Evolutionary conservation across 2,888 invertebrate genomes (phyloP), one percentile per base, ranked within the genome.

Genomic region (Sarcophaga rosellei): DNA sequence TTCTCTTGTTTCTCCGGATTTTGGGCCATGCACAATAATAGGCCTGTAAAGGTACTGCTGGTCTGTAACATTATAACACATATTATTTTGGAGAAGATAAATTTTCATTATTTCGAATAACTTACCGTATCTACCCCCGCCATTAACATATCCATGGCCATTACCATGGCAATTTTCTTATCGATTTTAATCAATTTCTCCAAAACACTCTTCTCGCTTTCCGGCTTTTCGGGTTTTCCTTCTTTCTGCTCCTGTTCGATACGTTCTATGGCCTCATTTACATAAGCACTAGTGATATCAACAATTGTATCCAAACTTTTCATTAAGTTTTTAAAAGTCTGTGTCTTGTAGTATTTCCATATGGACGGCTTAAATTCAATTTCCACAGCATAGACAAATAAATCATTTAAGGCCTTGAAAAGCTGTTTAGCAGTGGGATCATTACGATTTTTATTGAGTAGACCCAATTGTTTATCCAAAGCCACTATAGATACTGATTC

Each of bases 61-160:
- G 92, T 93, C 92, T 92, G 83, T 2, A 95, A 89, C 91, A 21
- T 59, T 25, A 62, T 20, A 61, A 66, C 44, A 17, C 21, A 17
- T 20, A 2, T 53, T 17, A 5, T 1, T 25, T 61, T 25, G n/a
- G n/a, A 0, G 35, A 10, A 35, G 2, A 11, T 10, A 44, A 4
- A 8, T 21, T 59, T 20, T 21, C 35, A 21, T 17, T 0, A 23
- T 53, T 53, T 53, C 15, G 1, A 0, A 8, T 6, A 0, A 5
- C 83, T 93, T 93, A 97, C 96, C 81, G 96, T 96, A 90, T 96
- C 96, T 25, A 96, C 95, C 79, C 96, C 96, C 57, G 95, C 96
- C 84, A 95, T 93, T 12, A 96, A 89, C 95, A 96, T 95, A 90
- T 96, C 96, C 90, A 95, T 94, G 1, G 95, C 95, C 95, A 96